Evolutionary conservation across 1,140 invertebrate species (phyloP).

Genomic region (Arctopsyche grandis): DNA sequence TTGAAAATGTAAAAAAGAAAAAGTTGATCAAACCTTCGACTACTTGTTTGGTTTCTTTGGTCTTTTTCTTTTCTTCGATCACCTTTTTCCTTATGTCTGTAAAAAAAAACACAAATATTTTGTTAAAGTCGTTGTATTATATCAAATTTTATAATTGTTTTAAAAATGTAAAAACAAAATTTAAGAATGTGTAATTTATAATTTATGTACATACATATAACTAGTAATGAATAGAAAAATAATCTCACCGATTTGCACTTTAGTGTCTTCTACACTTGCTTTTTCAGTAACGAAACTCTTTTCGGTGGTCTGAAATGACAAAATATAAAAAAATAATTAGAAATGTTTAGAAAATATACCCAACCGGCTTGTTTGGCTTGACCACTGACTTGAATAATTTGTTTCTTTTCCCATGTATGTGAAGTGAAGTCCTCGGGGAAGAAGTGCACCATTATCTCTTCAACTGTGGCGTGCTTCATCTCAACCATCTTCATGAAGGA

Average conservation of each 20-base stretch:
- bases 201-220: neutral
- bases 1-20: neutral
- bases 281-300: slow-evolving; percentile 38
- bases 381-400: slow-evolving; percentile 70
- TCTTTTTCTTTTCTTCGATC: neutral
- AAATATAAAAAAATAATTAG: neutral
- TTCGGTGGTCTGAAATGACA: slow-evolving; percentile 35
- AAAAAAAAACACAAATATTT: neutral
- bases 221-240: neutral
- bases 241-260: slow-evolving; percentile 34
- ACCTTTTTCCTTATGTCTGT: slow-evolving; percentile 23
- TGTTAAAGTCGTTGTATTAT: no score
- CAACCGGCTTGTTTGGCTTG: no score
- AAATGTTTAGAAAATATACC: no score
- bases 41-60: slow-evolving; percentile 3
- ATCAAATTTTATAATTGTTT: no score
- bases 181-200: no score
- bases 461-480: slow-evolving; percentile 79
- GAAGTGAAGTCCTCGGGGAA: slow-evolving; percentile 83
- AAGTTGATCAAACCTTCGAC: slow-evolving; percentile 30
- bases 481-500: slow-evolving; percentile 88
- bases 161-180: no score
- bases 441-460: slow-evolving; percentile 84
- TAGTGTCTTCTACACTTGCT: slow-evolving; percentile 16
- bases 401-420: slow-evolving; percentile 78